Conservation (phyloP, 1,140 invertebrate species). For the Ostrea edulis region DNA sequence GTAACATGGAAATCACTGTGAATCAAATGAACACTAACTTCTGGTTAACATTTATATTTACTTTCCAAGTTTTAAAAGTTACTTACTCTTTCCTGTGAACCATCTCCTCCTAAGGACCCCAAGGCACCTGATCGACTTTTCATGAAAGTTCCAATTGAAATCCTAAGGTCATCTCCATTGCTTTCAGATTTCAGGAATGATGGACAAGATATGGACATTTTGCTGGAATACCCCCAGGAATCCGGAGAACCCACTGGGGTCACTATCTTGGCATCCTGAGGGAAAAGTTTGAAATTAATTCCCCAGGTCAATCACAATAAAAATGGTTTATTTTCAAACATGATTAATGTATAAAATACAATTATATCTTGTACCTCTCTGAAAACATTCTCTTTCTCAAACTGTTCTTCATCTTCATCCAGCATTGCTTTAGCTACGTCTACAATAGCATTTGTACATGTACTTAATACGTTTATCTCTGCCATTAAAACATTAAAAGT, state of each 20-base stretch:
- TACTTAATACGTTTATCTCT: not conserved
- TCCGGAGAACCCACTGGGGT: constrained; percentile 44
- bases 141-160: constrained; percentile 66
- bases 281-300: constrained; percentile 9
- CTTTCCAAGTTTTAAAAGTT: not conserved
- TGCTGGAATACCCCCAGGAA: constrained; percentile 55
- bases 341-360: not conserved
- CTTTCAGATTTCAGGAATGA: constrained; percentile 48
- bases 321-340: not conserved
- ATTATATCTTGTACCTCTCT: constrained; percentile 59
- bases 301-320: not conserved
- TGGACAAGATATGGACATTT: constrained; percentile 56
- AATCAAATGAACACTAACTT: too few relatives aligned
- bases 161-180: constrained; percentile 46
- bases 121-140: constrained; percentile 66
- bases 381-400: constrained; percentile 69
- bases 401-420: constrained; percentile 68
- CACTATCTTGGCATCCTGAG: constrained; percentile 56
- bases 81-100: constrained; percentile 61
- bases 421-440: constrained; percentile 63
- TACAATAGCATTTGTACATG: constrained; percentile 51
- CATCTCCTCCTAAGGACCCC: constrained; percentile 67
- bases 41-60: too few relatives aligned
- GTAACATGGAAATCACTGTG: too few relatives aligned
- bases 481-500: not conserved